Percentiles rank a stretch among this genome's conserved stretches.
Evolutionary conservation across 2,888 invertebrate genomes (phyloP).

Genomic region (Sericinus montela): DNA sequence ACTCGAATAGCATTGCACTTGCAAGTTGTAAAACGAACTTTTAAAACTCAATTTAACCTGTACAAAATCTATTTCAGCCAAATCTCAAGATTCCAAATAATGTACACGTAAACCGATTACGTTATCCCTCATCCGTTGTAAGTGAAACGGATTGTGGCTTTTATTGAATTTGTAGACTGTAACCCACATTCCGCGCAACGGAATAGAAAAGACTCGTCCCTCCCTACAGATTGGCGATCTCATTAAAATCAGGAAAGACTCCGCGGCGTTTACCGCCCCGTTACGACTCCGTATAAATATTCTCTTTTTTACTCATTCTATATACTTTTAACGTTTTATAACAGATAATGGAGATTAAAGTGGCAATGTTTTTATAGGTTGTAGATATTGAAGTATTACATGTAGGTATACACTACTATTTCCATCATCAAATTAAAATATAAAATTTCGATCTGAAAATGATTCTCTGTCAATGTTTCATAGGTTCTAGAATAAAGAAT

Average conservation of each 20-base stretch:
- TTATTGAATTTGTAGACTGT: conserved; percentile 19
- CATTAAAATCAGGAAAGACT: conserved; percentile 67
- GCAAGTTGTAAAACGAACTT: not conserved
- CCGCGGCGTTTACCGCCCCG: conserved; percentile 40
- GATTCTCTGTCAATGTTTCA: no score
- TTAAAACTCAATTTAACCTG: no score
- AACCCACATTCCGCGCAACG: conserved; percentile 8
- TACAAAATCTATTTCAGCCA: not conserved
- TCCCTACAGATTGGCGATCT: conserved; percentile 49
- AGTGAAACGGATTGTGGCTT: conserved; percentile 18
- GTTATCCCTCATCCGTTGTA: conserved; percentile 15
- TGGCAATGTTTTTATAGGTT: no score
- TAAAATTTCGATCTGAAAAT: no score
- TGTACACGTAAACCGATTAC: conserved; percentile 14
- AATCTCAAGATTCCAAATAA: conserved; percentile 11
- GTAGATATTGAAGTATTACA: no score
- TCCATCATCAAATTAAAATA: no score
- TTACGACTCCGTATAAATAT: conserved; percentile 22
- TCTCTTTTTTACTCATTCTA: conserved; percentile 8
- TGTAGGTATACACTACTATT: no score
- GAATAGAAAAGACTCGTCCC: conserved; percentile 12
- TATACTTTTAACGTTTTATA: conserved; percentile 9
- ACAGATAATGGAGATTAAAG: not conserved
- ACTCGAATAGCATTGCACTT: no score
- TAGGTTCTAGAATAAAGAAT: no score